These are phyloP conservation scores for Drosophila kambysellisi DNA, from an alignment of 2,888 invertebrate species.

Conservation along the genomic window DNA sequence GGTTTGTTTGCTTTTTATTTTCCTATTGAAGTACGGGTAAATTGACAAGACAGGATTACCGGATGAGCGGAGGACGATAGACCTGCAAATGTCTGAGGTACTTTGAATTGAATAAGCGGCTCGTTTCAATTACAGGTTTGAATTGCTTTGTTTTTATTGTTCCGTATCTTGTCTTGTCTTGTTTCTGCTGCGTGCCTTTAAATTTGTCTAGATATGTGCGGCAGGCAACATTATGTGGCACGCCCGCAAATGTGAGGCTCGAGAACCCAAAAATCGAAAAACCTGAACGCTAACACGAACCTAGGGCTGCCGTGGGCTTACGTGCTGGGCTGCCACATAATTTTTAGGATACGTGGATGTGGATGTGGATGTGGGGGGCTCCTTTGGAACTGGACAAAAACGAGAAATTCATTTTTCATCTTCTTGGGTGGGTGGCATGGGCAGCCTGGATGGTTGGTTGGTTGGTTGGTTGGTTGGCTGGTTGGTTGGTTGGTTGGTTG, in stretches of 20 bases:
- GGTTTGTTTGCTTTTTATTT: not conserved
- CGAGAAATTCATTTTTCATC: slow-evolving; percentile 78
- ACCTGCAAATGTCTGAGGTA: not conserved
- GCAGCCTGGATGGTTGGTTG: not conserved
- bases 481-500: not conserved
- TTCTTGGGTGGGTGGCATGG: slow-evolving; percentile 38
- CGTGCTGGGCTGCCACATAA: slow-evolving; percentile 58
- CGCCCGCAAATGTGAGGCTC: slow-evolving; percentile 29
- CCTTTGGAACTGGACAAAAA: slow-evolving; percentile 51
- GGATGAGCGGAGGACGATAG: not conserved
- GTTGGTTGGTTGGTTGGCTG: not conserved
- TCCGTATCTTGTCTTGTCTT: not conserved
- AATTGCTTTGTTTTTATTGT: not conserved
- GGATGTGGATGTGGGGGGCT: not conserved
- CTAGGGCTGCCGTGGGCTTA: slow-evolving; percentile 37
- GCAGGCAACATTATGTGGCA: slow-evolving; percentile 61
- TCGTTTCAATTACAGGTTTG: not conserved
- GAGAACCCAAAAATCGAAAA: slow-evolving; percentile 18
- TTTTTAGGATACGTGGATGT: slow-evolving; percentile 12
- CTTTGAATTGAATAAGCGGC: not conserved
- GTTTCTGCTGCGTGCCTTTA: slow-evolving; percentile 62
- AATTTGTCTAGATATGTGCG: slow-evolving; percentile 59
- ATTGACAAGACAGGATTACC: slow-evolving; percentile 1
- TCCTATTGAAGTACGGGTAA: not conserved
- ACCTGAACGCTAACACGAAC: slow-evolving; percentile 34